Evolutionary conservation across 2,888 invertebrate genomes (phyloP), one percentile per base, ranked within the genome.

Genomic region (Eupithecia insigniata): DNA sequence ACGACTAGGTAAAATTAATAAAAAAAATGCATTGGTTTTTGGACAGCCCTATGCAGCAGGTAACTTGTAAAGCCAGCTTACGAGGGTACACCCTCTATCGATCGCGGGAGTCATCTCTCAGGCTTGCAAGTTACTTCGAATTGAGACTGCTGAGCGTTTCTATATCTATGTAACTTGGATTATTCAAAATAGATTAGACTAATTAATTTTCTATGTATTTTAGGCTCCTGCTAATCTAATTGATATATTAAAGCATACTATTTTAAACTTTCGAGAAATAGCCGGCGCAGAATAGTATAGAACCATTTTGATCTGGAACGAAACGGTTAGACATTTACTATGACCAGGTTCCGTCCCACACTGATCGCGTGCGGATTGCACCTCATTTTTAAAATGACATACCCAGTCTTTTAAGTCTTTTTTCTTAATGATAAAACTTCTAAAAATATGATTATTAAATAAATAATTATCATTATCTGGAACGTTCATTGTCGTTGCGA

Each of bases 11-110:
- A 26, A 65, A 26, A 39, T 26, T 26, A 39, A 22, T 34, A 12
- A n/a, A 14, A 22, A 12, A 22, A 14, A 67, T 32, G 51, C n/a
- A 67, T 12, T 22, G 10, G 32, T 58, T 64, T 26, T 22, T 10
- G 36, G 26, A 36, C 32, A 67, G 16, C 34, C 67, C 67, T 67
- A 58, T 34, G 67, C 28, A 51, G 43, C 55, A 67, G 67, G 51
- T 67, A 67, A 34, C 26, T 51, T 51, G 55, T 55, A 34, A 55
- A 67, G 55, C 67, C 67, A 55, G 64, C 64, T 64, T 64, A 64
- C 64, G 36, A 22, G 8, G 43, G 55, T 67, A 64, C 28, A 69
- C 68, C 64, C 43, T 22, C 34, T 71, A 71, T 71, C 68, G 71
- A 68, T 71, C 71, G 64, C 46, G 43, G 43, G 43, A 60, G 39